These are phyloP conservation scores for Brachypalpus laphriformis DNA, from an alignment of 2,888 invertebrate species.

Conservation along the genomic window DNA sequence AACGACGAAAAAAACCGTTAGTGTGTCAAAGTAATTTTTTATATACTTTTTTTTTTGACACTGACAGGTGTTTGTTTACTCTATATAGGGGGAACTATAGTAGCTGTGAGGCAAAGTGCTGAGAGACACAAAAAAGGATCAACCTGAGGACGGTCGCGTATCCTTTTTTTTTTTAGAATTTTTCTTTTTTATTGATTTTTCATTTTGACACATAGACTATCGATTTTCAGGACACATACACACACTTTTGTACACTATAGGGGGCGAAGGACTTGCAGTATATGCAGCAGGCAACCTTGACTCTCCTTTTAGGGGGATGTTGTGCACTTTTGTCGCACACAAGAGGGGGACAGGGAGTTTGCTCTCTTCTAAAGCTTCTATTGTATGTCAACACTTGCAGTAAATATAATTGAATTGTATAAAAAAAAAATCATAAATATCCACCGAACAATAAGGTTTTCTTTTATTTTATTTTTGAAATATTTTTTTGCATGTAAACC, in stretches of 20 bases:
- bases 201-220: constrained; percentile 40
- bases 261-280: constrained; percentile 68
- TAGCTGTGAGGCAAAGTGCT: constrained; percentile 13
- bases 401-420: too few relatives aligned
- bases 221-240: constrained; percentile 40
- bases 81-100: not conserved
- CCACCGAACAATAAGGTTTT: constrained; percentile 8
- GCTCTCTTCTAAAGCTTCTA: not conserved
- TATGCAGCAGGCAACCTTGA: constrained; percentile 60
- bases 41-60: constrained; percentile 16
- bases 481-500: constrained; percentile 49
- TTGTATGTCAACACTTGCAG: constrained; percentile 42
- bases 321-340: constrained; percentile 26
- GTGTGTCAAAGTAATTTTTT: constrained; percentile 49
- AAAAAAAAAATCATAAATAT: constrained; percentile 20
- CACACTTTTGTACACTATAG: constrained; percentile 38
- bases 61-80: constrained; percentile 74
- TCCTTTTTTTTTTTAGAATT: constrained; percentile 6
- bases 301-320: constrained; percentile 44
- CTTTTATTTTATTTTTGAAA: not conserved
- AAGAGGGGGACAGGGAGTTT: not conserved
- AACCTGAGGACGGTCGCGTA: constrained; percentile 38
- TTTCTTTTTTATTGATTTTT: constrained; percentile 62
- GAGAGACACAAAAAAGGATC: constrained; percentile 4
- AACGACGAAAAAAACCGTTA: constrained; percentile 48